Percentiles rank a stretch among this genome's conserved stretches.
Evolutionary conservation across 2,888 invertebrate genomes (phyloP).

Genomic region (Lithophane ornitopus): DNA sequence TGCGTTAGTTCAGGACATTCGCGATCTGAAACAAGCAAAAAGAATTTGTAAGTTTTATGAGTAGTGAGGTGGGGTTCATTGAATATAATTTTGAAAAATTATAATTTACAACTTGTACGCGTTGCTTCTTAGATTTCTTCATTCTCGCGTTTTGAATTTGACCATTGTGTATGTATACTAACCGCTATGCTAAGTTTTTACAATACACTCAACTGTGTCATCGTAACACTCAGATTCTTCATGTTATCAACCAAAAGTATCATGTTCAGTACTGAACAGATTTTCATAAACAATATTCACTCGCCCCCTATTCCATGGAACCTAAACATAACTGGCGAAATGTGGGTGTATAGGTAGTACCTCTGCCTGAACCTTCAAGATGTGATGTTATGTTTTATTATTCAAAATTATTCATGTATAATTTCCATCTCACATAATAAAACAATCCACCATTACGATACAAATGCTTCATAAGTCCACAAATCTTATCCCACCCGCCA

Average conservation of each 20-base stretch:
- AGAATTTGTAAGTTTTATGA: neutral
- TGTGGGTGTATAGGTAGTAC: too few species aligned
- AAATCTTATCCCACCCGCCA: slow-evolving; percentile 31
- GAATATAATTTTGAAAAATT: too few species aligned
- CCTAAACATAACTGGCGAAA: too few species aligned
- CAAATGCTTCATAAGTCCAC: slow-evolving; percentile 21
- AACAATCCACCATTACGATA: slow-evolving; percentile 24
- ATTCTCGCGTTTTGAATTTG: neutral
- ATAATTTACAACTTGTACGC: neutral
- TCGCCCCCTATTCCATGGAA: too few species aligned
- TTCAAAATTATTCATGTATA: slow-evolving; percentile 7
- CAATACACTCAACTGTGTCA: neutral
- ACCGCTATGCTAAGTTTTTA: neutral
- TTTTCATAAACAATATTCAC: neutral
- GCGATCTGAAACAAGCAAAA: slow-evolving; percentile 91
- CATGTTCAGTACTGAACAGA: neutral
- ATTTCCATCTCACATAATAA: too few species aligned
- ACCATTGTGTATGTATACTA: neutral
- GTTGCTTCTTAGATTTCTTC: neutral
- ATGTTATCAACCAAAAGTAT: neutral
- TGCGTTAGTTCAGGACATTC: slow-evolving; percentile 95
- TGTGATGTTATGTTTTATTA: neutral
- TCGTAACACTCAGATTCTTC: neutral
- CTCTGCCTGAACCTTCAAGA: too few species aligned
- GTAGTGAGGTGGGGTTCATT: too few species aligned